phyloP scores from a whole-genome alignment of 2,888 invertebrate species.

The Drosophila putrida region DNA sequence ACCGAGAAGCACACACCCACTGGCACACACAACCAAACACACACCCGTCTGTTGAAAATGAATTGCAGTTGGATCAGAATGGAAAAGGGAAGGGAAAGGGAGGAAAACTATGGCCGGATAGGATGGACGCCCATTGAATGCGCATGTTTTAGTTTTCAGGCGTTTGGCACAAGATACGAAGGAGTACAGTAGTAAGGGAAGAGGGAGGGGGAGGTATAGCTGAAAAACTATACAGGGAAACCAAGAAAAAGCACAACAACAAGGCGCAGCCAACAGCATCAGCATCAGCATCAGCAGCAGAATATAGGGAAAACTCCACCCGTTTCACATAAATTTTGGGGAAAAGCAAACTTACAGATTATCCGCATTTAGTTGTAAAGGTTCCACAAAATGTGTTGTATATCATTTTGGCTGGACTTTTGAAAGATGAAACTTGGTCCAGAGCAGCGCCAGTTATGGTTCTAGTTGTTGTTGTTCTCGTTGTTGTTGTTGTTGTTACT shows the following conservation, averaged over 20 bases:
- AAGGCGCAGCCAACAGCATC: constrained; percentile 28
- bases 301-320: constrained; percentile 73
- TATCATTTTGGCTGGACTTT: constrained; percentile 74
- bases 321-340: constrained; percentile 77
- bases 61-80: constrained; percentile 65
- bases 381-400: constrained; percentile 80
- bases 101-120: constrained; percentile 42
- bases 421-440: constrained; percentile 73
- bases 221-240: constrained; percentile 72
- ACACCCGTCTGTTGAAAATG: constrained; percentile 70
- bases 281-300: constrained; percentile 15
- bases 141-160: constrained; percentile 77
- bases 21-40: constrained; percentile 47
- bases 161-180: constrained; percentile 58
- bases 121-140: constrained; percentile 71
- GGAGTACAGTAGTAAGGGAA: not conserved
- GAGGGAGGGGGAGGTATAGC: constrained; percentile 21
- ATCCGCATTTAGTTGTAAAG: constrained; percentile 84
- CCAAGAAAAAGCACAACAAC: constrained; percentile 76
- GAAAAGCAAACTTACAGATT: constrained; percentile 83
- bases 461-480: constrained; percentile 14
- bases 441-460: constrained; percentile 13
- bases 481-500: constrained; percentile 61
- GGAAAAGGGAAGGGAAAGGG: constrained; percentile 9
- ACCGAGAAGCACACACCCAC: constrained; percentile 57